A percentile compares a stretch with the other conserved stretches of the same genome.
Conservation (phyloP, 2,888 invertebrate species). For the Argyra leucocephala region DNA sequence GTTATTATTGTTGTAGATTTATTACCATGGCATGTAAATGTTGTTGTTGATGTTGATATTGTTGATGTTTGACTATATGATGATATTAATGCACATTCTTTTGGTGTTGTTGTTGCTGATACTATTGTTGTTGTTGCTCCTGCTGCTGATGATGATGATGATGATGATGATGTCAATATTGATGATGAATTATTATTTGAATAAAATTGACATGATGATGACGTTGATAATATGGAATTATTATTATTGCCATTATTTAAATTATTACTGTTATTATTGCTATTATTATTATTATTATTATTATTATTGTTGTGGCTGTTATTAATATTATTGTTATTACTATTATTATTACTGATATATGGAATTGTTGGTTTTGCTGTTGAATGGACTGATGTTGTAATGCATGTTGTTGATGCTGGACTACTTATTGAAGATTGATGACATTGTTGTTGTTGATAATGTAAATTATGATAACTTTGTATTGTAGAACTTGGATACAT, state of each 20-base stretch:
- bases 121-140: constrained; percentile 7
- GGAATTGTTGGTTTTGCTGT: constrained; percentile 12
- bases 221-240: constrained; percentile 17
- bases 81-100: not conserved
- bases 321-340: constrained; percentile 12
- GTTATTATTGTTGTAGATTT: not conserved
- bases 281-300: constrained; percentile 3
- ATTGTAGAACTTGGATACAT: constrained; percentile 13
- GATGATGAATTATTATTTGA: constrained; percentile 12
- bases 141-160: constrained; percentile 15
- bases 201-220: constrained; percentile 16
- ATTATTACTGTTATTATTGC: constrained; percentile 11
- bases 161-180: constrained; percentile 15
- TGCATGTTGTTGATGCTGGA: not conserved
- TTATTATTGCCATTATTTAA: constrained; percentile 16
- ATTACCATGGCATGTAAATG: not conserved
- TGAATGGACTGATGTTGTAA: not conserved
- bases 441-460: constrained; percentile 15
- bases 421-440: constrained; percentile 7
- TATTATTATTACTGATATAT: constrained; percentile 19
- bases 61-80: constrained; percentile 8
- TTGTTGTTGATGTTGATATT: constrained; percentile 13
- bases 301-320: constrained; percentile 15
- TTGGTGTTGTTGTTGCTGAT: not conserved
- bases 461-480: constrained; percentile 14